Conservation (phyloP, 2,888 invertebrate genomes). For the Acanthosepion esculentum region DNA sequence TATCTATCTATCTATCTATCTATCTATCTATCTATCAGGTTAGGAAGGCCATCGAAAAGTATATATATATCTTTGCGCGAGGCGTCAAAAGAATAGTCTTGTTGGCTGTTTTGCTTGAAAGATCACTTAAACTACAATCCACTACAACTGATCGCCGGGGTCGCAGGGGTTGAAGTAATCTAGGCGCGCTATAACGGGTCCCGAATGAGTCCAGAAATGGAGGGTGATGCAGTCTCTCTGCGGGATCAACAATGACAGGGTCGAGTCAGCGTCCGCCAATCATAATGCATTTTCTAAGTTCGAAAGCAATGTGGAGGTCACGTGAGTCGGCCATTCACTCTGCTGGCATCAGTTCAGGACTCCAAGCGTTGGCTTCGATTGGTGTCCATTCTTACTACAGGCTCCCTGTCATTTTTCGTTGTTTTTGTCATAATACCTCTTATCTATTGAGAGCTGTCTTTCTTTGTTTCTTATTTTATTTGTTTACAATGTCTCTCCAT, state of each 20-base stretch:
- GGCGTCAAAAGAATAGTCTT: background rate
- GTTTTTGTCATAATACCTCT: no score
- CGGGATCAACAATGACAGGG: background rate
- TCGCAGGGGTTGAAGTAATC: background rate
- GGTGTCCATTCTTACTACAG: background rate
- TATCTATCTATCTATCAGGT: background rate
- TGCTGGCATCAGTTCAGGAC: background rate
- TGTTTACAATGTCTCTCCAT: background rate
- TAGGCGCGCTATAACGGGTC: background rate
- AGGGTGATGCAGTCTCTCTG: conserved; percentile 16
- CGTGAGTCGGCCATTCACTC: background rate
- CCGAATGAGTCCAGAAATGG: conserved; percentile 20
- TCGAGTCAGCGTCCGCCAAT: conserved; percentile 1
- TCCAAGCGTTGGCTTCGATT: background rate
- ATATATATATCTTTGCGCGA: no score
- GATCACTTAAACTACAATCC: background rate
- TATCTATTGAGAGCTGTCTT: no score
- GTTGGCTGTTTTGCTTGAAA: background rate
- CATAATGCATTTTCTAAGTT: background rate
- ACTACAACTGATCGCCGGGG: background rate
- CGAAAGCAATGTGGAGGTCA: background rate
- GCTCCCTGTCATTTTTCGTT: no score
- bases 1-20: background rate
- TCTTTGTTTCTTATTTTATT: background rate
- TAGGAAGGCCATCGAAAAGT: no score